A percentile compares a stretch with the other conserved stretches of the same genome.
Conservation (phyloP, 2,113 vertebrate species). For the Cryptotis parvus region DNA sequence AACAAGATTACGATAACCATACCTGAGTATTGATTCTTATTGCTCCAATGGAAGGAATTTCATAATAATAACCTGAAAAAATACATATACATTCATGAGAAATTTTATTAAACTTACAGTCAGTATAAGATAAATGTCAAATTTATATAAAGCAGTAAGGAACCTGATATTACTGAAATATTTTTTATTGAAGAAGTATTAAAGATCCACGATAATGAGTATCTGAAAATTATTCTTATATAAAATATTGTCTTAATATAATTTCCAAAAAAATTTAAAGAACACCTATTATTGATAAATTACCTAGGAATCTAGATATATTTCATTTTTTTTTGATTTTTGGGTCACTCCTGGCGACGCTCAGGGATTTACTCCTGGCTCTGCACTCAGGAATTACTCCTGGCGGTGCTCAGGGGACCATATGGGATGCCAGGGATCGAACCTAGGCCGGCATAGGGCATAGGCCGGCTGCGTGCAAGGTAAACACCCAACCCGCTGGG, state of each 20-base stretch:
- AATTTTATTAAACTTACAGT: background rate
- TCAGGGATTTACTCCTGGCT: too few species aligned
- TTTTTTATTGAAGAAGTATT: background rate
- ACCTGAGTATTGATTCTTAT: constrained; percentile 99
- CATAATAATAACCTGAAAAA: constrained; percentile 97
- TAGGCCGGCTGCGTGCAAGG: too few species aligned
- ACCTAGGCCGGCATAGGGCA: too few species aligned
- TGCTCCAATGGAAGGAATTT: constrained; percentile 98
- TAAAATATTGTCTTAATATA: background rate
- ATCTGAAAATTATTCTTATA: background rate
- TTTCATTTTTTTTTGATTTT: background rate
- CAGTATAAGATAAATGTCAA: background rate
- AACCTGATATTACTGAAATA: background rate
- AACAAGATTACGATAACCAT: constrained; percentile 59
- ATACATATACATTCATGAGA: constrained; percentile 45
- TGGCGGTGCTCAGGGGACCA: too few species aligned
- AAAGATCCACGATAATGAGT: background rate
- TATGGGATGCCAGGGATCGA: too few species aligned
- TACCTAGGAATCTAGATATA: too few species aligned
- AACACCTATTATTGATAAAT: background rate
- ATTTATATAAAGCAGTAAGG: constrained; percentile 5
- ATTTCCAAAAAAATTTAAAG: constrained; percentile 34
- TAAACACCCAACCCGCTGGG: too few species aligned
- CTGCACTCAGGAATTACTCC: too few species aligned
- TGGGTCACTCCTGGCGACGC: too few species aligned